Conservation (phyloP, 2,113 vertebrate genomes). For the Herpetotheres cachinnans region DNA sequence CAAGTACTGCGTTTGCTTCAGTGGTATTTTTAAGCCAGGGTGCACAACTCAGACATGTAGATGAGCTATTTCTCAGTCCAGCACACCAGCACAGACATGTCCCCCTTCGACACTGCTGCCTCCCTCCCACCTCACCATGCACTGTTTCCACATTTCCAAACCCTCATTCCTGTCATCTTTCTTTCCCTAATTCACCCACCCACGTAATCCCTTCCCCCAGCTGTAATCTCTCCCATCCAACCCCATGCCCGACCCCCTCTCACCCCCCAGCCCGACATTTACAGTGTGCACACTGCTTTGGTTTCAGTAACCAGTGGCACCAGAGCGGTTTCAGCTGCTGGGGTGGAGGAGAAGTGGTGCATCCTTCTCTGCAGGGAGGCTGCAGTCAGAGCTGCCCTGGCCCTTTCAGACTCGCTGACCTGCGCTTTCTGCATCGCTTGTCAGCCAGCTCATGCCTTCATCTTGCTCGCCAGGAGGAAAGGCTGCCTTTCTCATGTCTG, state of each 20-base stretch:
- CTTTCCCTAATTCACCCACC: not conserved
- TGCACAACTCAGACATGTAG: not conserved
- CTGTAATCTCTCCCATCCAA: not conserved
- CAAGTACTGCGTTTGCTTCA: not conserved
- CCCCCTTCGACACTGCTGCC: fast-evolving
- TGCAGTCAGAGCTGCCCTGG: not conserved
- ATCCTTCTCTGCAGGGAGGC: not conserved
- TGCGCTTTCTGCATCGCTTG: not conserved
- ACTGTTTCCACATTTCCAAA: not conserved
- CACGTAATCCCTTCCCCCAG: not conserved
- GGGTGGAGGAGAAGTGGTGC: not conserved
- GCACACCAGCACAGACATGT: not conserved
- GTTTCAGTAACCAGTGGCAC: not conserved
- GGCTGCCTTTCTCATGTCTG: not conserved
- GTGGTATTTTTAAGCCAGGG: not conserved
- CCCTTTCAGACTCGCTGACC: not conserved
- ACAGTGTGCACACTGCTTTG: not conserved
- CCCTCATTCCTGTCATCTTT: not conserved
- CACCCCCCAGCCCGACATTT: not conserved
- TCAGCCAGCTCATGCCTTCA: not conserved
- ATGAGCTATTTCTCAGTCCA: not conserved
- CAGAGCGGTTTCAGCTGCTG: not conserved
- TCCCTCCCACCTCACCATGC: not conserved
- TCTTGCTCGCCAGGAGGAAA: not conserved
- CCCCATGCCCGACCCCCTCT: not conserved